phyloP scores from a whole-genome alignment of 1,140 invertebrate species.

The Zaprionus camerounensis region DNA sequence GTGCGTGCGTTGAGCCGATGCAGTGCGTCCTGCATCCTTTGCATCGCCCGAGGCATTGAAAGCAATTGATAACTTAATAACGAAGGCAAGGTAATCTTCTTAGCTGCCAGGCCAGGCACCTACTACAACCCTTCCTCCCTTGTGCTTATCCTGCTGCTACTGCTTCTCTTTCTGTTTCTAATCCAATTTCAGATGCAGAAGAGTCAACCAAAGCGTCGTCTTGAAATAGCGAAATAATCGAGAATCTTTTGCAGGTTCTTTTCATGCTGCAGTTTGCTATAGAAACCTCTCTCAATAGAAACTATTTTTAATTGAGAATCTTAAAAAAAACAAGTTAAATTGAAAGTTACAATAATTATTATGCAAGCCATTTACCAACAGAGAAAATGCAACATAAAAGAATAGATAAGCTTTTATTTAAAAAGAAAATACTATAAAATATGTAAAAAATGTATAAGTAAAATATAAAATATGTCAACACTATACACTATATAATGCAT shows the following conservation, averaged over 20 bases:
- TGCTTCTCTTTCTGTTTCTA: background rate
- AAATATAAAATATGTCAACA: background rate
- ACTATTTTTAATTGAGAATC: background rate
- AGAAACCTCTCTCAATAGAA: background rate
- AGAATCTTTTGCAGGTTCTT: background rate
- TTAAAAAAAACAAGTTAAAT: background rate
- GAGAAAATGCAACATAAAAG: no score
- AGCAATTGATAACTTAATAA: constrained; percentile 28
- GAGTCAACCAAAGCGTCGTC: background rate
- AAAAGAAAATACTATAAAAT: background rate
- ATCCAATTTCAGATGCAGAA: constrained; percentile 19
- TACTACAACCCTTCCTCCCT: background rate
- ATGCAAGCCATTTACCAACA: background rate
- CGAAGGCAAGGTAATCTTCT: constrained; percentile 30
- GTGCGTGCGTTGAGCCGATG: constrained; percentile 11
- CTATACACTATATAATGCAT: background rate
- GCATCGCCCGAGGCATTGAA: constrained; percentile 11
- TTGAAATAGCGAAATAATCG: background rate
- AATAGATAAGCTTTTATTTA: background rate
- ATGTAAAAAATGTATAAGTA: background rate
- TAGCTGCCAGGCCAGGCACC: background rate
- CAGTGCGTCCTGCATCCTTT: background rate
- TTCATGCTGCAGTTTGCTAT: background rate
- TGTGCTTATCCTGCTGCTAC: background rate
- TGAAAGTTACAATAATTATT: background rate